Percentiles rank a stretch among this genome's conserved stretches.
phyloP scores from a whole-genome alignment of 1,140 invertebrate species.

The Cyclargus thomasi region DNA sequence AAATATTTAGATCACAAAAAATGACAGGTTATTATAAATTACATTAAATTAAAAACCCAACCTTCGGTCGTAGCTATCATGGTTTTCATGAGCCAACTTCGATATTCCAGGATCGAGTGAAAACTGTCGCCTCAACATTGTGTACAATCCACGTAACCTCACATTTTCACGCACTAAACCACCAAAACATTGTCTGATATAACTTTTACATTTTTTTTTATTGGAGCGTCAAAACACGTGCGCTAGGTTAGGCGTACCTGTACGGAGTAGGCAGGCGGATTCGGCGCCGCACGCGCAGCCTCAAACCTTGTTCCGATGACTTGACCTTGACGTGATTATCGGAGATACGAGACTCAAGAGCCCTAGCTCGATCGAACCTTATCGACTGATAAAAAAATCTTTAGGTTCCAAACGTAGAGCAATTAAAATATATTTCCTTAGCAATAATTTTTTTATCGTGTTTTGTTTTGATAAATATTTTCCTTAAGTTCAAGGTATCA shows the following conservation, averaged over 20 bases:
- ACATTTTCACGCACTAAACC: neutral
- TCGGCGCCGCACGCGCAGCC: neutral
- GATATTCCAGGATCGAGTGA: conserved; percentile 62
- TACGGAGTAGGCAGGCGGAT: neutral
- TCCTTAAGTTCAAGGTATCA: too few relatives aligned
- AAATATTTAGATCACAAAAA: too few relatives aligned
- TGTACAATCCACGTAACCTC: conserved; percentile 14
- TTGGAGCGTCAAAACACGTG: neutral
- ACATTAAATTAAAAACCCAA: conserved; percentile 29
- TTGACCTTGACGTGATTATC: conserved; percentile 1
- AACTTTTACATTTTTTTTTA: neutral
- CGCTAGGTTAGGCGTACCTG: neutral
- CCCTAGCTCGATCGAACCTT: neutral
- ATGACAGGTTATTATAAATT: too few relatives aligned
- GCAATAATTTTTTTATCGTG: too few relatives aligned
- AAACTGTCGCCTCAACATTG: conserved; percentile 57
- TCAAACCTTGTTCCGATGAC: neutral
- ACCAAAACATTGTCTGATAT: neutral
- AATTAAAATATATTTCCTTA: neutral
- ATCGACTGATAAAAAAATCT: neutral
- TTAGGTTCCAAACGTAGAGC: neutral
- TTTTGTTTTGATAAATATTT: too few relatives aligned
- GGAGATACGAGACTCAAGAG: neutral
- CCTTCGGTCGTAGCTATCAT: conserved; percentile 53
- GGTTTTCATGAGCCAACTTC: conserved; percentile 41